Base-by-base conservation (phyloP, 2,797 vertebrate genomes). In the Pseudomugil gertrudae region DNA sequence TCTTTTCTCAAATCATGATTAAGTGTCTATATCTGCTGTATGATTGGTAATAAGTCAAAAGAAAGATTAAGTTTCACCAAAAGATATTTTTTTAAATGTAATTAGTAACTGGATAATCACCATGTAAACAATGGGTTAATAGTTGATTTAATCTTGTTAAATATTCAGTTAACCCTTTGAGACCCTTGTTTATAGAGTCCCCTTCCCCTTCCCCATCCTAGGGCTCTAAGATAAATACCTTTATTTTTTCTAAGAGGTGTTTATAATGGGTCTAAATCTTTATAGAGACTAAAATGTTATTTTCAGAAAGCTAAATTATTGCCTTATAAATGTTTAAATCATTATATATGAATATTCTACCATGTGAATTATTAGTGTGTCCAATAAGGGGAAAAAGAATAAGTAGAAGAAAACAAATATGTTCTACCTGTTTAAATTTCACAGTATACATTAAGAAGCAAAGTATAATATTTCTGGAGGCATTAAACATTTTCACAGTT, bases 291-390 rank as follows among this genome's bases (percentile, higher is more conserved):
- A 35, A 63, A 13, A 17, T 66, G 13, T 56, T 66, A 32, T 74
- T 66, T 69, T 50, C 48, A 66, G 30, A 13, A 23, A 64, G 15
- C 35, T 32, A 75, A 60, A 69, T 80, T 73, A 79, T 52, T 65
- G 48, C n/a, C 38, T 76, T 54, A 66, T 83, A 72, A 81, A 73
- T 77, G 65, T 74, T 74, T 26, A 77, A 74, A 43, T 74, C 61
- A 70, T 71, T 69, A 60, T 72, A 29, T 53, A 15, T 50, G 17
- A 60, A 33, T 27, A 73, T 63, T 57, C 56, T 19, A 69, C 77
- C 15, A 63, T 64, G 51, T 81, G 32, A 35, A 68, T 82, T 74
- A 78, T 81, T 61, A 63, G 53, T n/a, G n/a, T n/a, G n/a, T n/a
- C n/a, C n/a, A n/a, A n/a, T n/a, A n/a, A n/a, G n/a, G n/a, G n/a